Conservation (phyloP, 35 echinoderm and acorn worm species). For the Acanthaster planci region DNA sequence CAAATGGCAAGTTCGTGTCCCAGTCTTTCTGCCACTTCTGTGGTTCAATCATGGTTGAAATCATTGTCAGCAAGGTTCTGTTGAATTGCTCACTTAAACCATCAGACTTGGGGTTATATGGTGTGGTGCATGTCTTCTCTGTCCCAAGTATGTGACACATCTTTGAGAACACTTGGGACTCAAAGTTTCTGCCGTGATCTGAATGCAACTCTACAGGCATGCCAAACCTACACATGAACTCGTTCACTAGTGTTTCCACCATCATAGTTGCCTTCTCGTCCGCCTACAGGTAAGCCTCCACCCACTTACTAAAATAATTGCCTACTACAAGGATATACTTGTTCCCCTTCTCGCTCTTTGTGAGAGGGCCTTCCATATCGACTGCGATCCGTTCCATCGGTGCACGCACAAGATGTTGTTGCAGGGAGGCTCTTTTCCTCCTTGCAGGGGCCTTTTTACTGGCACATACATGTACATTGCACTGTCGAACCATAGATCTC, state of each 20-base stretch:
- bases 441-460: conserved; percentile 40
- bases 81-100: conserved; percentile 73
- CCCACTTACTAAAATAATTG: conserved; percentile 67
- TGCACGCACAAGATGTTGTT: conserved; percentile 28
- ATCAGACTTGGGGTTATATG: no score
- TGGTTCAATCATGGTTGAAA: neutral
- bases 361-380: conserved; percentile 52
- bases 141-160: conserved; percentile 36
- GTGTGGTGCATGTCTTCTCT: no score
- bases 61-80: conserved; percentile 27
- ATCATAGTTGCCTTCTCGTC: conserved; percentile 41
- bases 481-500: conserved; percentile 27
- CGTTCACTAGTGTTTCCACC: conserved; percentile 43
- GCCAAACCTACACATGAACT: conserved; percentile 59
- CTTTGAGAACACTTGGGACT: no score
- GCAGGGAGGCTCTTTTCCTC: conserved; percentile 46
- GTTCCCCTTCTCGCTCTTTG: conserved; percentile 39
- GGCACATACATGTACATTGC: conserved; percentile 47
- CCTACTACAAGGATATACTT: conserved; percentile 56
- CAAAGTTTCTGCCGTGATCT: no score
- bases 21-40: no score
- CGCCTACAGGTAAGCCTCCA: conserved; percentile 29
- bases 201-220: no score
- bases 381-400: conserved; percentile 57
- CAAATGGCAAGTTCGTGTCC: no score